phyloP scores from a whole-genome alignment of 1,140 invertebrate species.

The Oscheius sp. region DNA sequence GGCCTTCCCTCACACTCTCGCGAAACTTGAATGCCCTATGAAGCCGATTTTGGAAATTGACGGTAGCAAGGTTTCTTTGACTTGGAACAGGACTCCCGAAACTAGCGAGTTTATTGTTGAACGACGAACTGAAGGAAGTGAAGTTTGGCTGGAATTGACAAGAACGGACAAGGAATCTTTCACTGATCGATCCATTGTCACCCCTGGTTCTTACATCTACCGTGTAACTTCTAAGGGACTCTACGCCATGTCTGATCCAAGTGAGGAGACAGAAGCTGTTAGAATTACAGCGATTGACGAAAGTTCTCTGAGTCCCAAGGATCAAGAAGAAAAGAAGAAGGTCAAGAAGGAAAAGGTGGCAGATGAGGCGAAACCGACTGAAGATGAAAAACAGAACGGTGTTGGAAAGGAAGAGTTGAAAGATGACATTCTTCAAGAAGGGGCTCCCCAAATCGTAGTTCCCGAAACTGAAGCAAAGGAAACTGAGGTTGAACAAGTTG shows the following conservation, averaged over 20 bases:
- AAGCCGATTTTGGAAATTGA: slow-evolving; percentile 20
- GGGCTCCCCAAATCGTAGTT: slow-evolving; percentile 1
- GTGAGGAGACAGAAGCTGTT: slow-evolving; percentile 17
- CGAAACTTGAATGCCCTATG: slow-evolving; percentile 18
- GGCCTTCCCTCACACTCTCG: slow-evolving; percentile 13
- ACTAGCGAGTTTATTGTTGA: slow-evolving; percentile 27
- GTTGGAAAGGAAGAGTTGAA: neutral
- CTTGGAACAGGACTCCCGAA: slow-evolving; percentile 35
- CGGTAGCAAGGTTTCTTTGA: slow-evolving; percentile 34
- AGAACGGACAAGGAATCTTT: slow-evolving; percentile 34
- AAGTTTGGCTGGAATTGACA: slow-evolving; percentile 38
- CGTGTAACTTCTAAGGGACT: slow-evolving; percentile 40
- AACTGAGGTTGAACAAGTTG: neutral
- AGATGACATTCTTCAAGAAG: neutral
- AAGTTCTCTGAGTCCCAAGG: neutral
- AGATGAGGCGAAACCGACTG: neutral
- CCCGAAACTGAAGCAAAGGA: slow-evolving; percentile 3
- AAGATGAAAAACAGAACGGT: neutral
- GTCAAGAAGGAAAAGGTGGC: slow-evolving; percentile 17
- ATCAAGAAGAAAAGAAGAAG: slow-evolving; percentile 4
- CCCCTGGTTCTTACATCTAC: slow-evolving; percentile 39
- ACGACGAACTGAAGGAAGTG: slow-evolving; percentile 26
- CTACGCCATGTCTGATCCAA: slow-evolving; percentile 27
- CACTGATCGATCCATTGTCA: slow-evolving; percentile 30
- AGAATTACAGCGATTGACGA: neutral